These are phyloP conservation scores for Corticium candelabrum DNA, from an alignment of 37 sponge, comb jelly and placozoan species.

Conservation along the genomic window DNA sequence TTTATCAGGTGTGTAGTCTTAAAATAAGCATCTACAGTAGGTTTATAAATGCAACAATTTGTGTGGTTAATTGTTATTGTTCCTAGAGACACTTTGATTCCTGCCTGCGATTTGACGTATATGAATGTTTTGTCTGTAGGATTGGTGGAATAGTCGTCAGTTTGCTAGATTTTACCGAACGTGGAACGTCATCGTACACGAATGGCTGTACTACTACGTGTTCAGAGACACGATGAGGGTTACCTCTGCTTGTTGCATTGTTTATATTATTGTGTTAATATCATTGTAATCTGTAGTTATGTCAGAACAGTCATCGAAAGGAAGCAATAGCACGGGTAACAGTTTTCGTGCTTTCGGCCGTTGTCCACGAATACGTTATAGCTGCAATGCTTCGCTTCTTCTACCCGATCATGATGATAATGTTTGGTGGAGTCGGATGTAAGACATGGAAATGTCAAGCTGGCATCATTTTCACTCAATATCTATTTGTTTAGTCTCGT, in stretches of 20 bases:
- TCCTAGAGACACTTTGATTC: too few species aligned
- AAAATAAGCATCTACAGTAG: background rate
- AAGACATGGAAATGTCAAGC: too few species aligned
- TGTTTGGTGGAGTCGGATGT: slow-evolving; percentile 44
- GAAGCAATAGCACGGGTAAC: slow-evolving; percentile 16
- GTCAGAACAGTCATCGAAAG: background rate
- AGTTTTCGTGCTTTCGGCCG: slow-evolving; percentile 50
- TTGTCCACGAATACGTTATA: slow-evolving; percentile 78
- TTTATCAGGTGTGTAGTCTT: slow-evolving; percentile 54
- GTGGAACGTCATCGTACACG: slow-evolving; percentile 65
- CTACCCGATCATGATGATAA: slow-evolving; percentile 46
- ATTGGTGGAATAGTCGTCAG: slow-evolving; percentile 53
- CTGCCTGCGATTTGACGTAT: too few species aligned
- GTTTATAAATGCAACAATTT: too few species aligned
- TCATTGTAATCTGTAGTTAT: background rate
- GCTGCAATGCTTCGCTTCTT: slow-evolving; percentile 54
- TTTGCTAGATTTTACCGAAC: slow-evolving; percentile 47
- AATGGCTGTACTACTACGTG: slow-evolving; percentile 56
- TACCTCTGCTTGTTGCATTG: background rate
- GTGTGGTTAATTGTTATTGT: too few species aligned
- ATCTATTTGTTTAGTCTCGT: background rate
- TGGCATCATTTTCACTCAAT: too few species aligned
- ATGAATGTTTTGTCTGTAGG: slow-evolving; percentile 28
- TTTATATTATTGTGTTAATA: too few species aligned
- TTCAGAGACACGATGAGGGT: slow-evolving; percentile 35